phyloP scores from a whole-genome alignment of 2,888 invertebrate species.

The Lithophane leautieri region DNA sequence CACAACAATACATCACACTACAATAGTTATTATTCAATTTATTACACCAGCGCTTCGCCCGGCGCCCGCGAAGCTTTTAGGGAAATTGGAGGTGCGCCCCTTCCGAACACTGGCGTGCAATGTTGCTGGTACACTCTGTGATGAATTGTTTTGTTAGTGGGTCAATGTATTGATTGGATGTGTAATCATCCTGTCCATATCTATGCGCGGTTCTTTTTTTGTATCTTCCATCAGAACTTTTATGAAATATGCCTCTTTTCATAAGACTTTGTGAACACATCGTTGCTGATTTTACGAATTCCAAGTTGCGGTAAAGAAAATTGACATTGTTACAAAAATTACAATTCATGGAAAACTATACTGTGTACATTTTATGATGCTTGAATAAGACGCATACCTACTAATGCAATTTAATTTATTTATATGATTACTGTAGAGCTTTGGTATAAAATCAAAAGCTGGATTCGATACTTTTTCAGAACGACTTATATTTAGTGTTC shows the following conservation, averaged over 20 bases:
- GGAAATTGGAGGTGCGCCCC: conserved; percentile 67
- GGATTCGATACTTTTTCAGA: too few relatives aligned
- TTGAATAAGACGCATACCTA: not conserved
- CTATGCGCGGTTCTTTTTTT: not conserved
- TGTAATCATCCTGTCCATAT: not conserved
- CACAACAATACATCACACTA: conserved; percentile 58
- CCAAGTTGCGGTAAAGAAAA: not conserved
- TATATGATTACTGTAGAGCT: too few relatives aligned
- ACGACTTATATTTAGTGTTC: too few relatives aligned
- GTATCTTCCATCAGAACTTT: not conserved
- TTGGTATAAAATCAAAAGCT: too few relatives aligned
- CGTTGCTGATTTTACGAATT: not conserved
- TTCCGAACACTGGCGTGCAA: conserved; percentile 50
- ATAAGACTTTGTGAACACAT: not conserved
- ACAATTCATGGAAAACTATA: not conserved
- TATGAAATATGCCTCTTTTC: not conserved
- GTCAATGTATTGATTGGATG: conserved; percentile 30
- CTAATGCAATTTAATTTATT: too few relatives aligned
- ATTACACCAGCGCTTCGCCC: conserved; percentile 56
- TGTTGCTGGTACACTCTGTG: conserved; percentile 17
- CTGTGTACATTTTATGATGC: not conserved
- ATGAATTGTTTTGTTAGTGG: conserved; percentile 36
- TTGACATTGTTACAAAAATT: too few relatives aligned
- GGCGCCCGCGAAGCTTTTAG: conserved; percentile 62
- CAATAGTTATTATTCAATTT: conserved; percentile 63